Evolutionary conservation across 2,113 vertebrate genomes (phyloP).

Genomic region (Strigops habroptila): DNA sequence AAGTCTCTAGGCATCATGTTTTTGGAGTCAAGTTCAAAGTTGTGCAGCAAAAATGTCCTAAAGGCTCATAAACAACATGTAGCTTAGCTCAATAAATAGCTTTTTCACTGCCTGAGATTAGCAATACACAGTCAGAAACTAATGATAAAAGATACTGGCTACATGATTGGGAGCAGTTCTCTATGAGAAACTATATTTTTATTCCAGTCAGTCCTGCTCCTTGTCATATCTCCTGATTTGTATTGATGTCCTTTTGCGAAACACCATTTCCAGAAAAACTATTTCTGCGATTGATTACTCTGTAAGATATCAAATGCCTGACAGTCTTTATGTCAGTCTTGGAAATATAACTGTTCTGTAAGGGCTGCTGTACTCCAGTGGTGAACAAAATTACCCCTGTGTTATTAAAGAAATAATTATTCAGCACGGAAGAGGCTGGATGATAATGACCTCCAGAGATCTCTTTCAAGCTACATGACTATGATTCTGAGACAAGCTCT

Average conservation of each 20-base stretch:
- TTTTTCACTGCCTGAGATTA: not conserved
- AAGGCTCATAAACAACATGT: not conserved
- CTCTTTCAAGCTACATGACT: not conserved
- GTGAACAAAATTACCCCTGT: not conserved
- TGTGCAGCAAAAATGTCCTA: not conserved
- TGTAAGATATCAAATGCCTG: not conserved
- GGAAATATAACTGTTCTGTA: not conserved
- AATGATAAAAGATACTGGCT: not conserved
- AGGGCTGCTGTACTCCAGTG: not conserved
- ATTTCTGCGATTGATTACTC: not conserved
- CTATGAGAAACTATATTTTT: not conserved
- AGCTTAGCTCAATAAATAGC: not conserved
- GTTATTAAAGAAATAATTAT: not conserved
- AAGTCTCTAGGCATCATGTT: not conserved
- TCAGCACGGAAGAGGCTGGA: not conserved
- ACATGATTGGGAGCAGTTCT: not conserved
- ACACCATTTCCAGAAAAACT: not conserved
- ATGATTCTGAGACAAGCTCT: not conserved
- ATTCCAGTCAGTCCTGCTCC: not conserved
- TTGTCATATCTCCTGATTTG: not conserved
- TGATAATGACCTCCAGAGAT: not conserved
- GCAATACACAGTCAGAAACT: not conserved
- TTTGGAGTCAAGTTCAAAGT: not conserved
- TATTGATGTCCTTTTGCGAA: not conserved
- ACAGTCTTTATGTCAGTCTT: not conserved